phyloP scores from a whole-genome alignment of 2,888 invertebrate genomes.

The Bursaphelenchus okinawaensis region DNA sequence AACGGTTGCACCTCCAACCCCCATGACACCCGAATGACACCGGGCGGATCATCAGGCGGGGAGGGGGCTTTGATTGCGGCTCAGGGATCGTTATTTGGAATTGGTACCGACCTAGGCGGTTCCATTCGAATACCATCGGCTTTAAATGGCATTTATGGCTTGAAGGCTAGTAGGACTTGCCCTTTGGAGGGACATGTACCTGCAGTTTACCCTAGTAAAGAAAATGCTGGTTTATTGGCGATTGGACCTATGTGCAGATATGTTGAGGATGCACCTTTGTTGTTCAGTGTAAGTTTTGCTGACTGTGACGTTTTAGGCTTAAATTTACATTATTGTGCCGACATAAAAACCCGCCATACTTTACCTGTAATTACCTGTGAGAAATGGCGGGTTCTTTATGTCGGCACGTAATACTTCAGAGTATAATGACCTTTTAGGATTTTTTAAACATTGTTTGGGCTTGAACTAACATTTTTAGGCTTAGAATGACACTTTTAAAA shows the following conservation, averaged over 20 bases:
- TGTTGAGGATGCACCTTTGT: slow-evolving; percentile 28
- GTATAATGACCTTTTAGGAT: too few relatives aligned
- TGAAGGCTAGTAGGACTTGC: slow-evolving; percentile 61
- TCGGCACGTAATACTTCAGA: too few relatives aligned
- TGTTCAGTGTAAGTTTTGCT: too few relatives aligned
- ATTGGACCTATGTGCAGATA: slow-evolving; percentile 36
- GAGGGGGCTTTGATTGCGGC: slow-evolving; percentile 71
- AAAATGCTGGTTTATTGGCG: not conserved
- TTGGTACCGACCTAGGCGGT: slow-evolving; percentile 78
- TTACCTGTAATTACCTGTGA: too few relatives aligned
- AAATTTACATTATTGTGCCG: too few relatives aligned
- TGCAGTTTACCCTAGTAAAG: not conserved
- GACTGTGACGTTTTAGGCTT: too few relatives aligned
- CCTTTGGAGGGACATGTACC: not conserved
- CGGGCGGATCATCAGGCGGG: slow-evolving; percentile 66
- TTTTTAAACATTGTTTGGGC: too few relatives aligned
- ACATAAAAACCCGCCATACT: too few relatives aligned
- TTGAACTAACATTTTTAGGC: too few relatives aligned
- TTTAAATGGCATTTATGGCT: slow-evolving; percentile 35
- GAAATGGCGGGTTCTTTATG: too few relatives aligned
- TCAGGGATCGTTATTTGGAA: slow-evolving; percentile 68
- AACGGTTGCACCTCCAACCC: slow-evolving; percentile 77
- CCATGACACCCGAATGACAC: slow-evolving; percentile 75
- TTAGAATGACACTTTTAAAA: too few relatives aligned
- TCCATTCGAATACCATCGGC: slow-evolving; percentile 78